Base-by-base conservation (phyloP, 2,888 invertebrate species). In the Antitype chi region DNA sequence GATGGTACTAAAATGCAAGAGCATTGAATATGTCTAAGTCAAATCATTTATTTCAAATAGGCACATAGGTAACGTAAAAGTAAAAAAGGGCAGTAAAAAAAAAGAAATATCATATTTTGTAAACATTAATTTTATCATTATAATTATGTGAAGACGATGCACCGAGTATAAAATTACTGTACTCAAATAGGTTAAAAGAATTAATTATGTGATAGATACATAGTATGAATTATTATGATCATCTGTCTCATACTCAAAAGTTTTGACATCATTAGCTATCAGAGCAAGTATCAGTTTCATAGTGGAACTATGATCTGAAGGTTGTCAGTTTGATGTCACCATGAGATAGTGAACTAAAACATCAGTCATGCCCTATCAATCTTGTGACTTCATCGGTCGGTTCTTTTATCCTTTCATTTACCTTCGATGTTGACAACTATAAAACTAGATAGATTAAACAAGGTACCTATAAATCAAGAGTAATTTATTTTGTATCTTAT, bases 321-420 rank as follows among this genome's bases (percentile, higher is more conserved):
- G 64, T 25, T 55, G 52, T 68, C 49, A 15, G 32, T 59, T 62
- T 63, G 53, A 68, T 59, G 25, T 74, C 62, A 83, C 49, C 5
- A 64, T 69, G 23, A 80, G 74, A 80, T 64, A 64, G 63, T 60
- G 20, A 52, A 47, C 68, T 69, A 69, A 52, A 60, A 8, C 32
- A 38, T 55, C 32, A 43, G 55, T 71, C 60, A 75, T 52, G 17
- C 20, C 43, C 25, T 64, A 75, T 82, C 84, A 80, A 82, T 82
- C 75, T 80, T 80, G 59, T 60, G 67, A 80, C 68, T 80, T 70
- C 60, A 80, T 60, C 55, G 3, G 64, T 28, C 66, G 17, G 55
- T 66, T 60, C 38, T 23, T 78, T 70, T 66, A 49, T 70, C 49
- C 55, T 69, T 49, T 69, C 23, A 62, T 69, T 70, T 66, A 66